Percentiles rank a stretch among this genome's conserved stretches.
Evolutionary conservation across 2,113 vertebrate genomes (phyloP).

Genomic region (Porphyrio hochstetteri): DNA sequence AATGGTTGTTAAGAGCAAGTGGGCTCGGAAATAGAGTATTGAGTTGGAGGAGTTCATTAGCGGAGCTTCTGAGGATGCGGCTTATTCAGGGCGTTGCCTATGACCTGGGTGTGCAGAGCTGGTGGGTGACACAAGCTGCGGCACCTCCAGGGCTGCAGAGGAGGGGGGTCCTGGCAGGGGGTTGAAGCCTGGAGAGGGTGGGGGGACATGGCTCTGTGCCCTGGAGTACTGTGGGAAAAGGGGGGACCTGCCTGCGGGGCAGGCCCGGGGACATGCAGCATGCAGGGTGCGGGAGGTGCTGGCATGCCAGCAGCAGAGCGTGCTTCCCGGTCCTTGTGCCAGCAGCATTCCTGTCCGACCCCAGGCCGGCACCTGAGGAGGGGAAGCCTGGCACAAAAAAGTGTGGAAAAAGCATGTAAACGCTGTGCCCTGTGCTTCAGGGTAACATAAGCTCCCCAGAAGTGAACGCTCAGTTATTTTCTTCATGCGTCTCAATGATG

Average conservation of each 20-base stretch:
- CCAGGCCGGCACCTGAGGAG: background rate
- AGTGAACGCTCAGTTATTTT: background rate
- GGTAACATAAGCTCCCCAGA: background rate
- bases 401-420: background rate
- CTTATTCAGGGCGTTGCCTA: background rate
- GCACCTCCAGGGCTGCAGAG: background rate
- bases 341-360: background rate
- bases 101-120: background rate
- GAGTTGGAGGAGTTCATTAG: background rate
- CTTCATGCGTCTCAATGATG: background rate
- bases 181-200: background rate
- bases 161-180: fast-evolving
- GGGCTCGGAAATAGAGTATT: background rate
- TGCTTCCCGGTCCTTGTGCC: background rate
- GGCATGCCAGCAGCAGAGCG: background rate
- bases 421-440: background rate
- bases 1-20: background rate
- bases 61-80: background rate
- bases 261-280: background rate
- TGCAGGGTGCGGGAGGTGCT: background rate
- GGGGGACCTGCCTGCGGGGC: no score
- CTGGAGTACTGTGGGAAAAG: background rate
- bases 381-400: background rate
- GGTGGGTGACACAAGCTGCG: background rate
- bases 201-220: fast-evolving